Evolutionary conservation across 1,140 invertebrate genomes (phyloP).

Genomic region (Camponotus pennsylvanicus): DNA sequence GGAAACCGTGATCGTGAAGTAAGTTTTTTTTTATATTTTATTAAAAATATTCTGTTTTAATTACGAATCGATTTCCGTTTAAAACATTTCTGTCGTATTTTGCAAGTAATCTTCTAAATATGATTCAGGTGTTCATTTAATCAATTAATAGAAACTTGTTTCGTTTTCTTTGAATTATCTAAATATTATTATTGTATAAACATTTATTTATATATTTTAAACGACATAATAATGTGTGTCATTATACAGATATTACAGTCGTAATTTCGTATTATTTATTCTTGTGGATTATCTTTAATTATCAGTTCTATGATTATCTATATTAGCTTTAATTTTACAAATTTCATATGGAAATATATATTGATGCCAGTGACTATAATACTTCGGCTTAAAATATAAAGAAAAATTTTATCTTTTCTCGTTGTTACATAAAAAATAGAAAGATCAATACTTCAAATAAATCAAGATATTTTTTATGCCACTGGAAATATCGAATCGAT

Average conservation of each 20-base stretch:
- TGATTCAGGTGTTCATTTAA: background rate
- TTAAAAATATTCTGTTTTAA: background rate
- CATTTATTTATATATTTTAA: constrained; percentile 7
- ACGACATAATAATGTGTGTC: background rate
- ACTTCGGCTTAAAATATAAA: background rate
- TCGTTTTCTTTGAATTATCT: background rate
- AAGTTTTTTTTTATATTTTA: background rate
- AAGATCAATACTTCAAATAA: too few relatives aligned
- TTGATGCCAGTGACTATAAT: background rate
- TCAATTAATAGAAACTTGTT: background rate
- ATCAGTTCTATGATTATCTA: background rate
- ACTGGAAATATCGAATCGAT: background rate
- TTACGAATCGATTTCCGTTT: background rate
- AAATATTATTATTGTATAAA: background rate
- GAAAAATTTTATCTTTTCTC: background rate
- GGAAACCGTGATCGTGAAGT: background rate
- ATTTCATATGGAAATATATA: background rate
- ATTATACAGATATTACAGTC: constrained; percentile 7
- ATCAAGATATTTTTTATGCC: background rate
- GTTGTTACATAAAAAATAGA: too few relatives aligned
- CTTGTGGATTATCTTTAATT: constrained; percentile 29
- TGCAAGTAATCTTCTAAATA: background rate
- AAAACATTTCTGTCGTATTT: constrained; percentile 18
- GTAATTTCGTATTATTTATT: constrained; percentile 23
- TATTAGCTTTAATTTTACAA: constrained; percentile 3